Evolutionary conservation across 2,888 invertebrate genomes (phyloP).

Genomic region (Rhamphomyia laevipes): DNA sequence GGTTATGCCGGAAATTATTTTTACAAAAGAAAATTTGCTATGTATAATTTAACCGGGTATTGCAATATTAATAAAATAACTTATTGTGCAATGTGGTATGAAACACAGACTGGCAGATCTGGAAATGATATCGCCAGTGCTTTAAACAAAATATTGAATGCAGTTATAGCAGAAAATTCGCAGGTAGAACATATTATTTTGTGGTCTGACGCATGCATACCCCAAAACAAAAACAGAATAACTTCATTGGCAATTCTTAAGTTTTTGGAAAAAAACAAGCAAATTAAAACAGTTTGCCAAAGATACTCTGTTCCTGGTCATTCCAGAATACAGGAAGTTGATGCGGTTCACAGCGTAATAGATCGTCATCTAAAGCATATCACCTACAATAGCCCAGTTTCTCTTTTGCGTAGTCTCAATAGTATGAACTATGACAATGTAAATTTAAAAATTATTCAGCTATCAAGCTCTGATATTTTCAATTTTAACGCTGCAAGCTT

Average conservation of each 20-base stretch:
- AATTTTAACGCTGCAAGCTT: too few species aligned
- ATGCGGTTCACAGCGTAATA: background rate
- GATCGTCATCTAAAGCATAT: background rate
- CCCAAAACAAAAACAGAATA: too few species aligned
- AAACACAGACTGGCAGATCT: background rate
- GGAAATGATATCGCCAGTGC: slow-evolving; percentile 1
- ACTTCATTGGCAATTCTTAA: background rate
- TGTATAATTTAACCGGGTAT: slow-evolving; percentile 9
- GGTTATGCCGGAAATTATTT: slow-evolving; percentile 4
- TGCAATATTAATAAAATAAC: slow-evolving; percentile 6
- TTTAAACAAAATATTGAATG: background rate
- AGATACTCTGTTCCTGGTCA: background rate
- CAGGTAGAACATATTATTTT: too few species aligned
- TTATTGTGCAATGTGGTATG: slow-evolving; percentile 8
- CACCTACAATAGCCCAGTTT: background rate
- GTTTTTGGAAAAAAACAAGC: background rate
- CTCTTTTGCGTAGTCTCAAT: too few species aligned
- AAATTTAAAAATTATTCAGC: too few species aligned
- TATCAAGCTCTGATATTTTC: too few species aligned
- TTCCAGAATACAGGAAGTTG: background rate
- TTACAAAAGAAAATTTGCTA: slow-evolving; percentile 8
- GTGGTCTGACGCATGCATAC: too few species aligned
- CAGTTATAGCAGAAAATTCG: too few species aligned
- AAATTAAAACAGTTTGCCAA: background rate
- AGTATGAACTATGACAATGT: too few species aligned